A percentile compares a stretch with the other conserved stretches of the same genome.
These are phyloP conservation scores for Eupithecia vulgata DNA, from an alignment of 2,888 invertebrate species.

Conservation along the genomic window DNA sequence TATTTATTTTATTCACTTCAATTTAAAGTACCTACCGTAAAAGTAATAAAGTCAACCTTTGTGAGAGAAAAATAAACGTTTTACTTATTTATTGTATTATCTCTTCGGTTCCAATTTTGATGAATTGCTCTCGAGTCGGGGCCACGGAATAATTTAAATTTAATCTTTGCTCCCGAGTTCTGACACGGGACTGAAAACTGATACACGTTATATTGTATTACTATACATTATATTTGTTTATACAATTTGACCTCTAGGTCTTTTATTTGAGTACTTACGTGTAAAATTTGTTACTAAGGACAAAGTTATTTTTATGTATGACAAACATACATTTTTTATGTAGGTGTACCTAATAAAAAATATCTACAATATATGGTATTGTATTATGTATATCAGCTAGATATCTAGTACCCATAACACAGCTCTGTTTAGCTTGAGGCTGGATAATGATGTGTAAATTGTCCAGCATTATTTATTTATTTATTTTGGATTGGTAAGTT, in stretches of 20 bases:
- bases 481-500: no score
- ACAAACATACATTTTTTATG: no score
- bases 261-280: background rate
- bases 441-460: no score
- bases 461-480: no score
- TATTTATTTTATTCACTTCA: no score
- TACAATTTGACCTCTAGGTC: background rate
- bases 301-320: background rate
- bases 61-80: background rate
- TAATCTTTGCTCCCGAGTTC: background rate
- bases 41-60: background rate
- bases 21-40: no score
- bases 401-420: no score
- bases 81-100: background rate
- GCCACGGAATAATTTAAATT: background rate
- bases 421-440: no score
- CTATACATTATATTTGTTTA: background rate
- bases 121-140: background rate
- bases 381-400: no score
- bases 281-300: background rate
- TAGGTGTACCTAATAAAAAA: no score
- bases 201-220: background rate
- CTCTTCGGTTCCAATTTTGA: background rate
- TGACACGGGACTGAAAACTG: background rate
- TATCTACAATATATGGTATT: no score